These are phyloP conservation scores for Alosa sapidissima DNA, from an alignment of 2,797 vertebrate genomes.

Conservation along the genomic window DNA sequence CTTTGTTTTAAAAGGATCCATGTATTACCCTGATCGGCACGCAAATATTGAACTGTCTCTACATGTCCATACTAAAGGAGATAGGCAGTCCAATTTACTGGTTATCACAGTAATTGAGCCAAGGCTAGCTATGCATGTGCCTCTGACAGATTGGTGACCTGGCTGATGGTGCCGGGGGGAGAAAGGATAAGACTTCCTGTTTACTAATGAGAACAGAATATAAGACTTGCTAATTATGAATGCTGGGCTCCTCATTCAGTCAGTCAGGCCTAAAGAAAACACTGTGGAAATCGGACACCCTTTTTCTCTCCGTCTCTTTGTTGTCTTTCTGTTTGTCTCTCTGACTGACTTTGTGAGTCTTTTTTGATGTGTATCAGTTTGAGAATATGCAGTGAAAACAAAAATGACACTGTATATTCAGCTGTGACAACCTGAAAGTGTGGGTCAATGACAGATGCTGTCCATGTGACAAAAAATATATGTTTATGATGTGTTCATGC, in stretches of 20 bases:
- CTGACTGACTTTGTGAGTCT: neutral
- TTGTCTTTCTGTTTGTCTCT: neutral
- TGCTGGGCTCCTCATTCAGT: neutral
- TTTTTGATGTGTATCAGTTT: neutral
- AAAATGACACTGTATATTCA: too few relatives aligned
- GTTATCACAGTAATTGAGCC: too few relatives aligned
- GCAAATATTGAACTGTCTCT: neutral
- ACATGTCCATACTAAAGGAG: neutral
- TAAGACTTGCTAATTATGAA: too few relatives aligned
- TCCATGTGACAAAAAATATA: neutral
- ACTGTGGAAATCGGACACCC: neutral
- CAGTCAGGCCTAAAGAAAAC: neutral
- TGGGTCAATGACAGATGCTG: neutral
- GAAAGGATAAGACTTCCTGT: too few relatives aligned
- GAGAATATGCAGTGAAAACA: too few relatives aligned
- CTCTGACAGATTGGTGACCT: too few relatives aligned
- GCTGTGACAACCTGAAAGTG: neutral
- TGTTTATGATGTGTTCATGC: too few relatives aligned
- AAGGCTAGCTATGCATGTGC: too few relatives aligned
- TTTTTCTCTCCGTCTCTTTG: neutral
- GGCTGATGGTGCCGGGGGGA: too few relatives aligned
- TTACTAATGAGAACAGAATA: too few relatives aligned
- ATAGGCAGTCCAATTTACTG: too few relatives aligned
- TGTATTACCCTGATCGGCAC: conserved; percentile 12
- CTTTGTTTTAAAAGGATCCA: neutral